Base-by-base conservation (phyloP, 2,797 vertebrate genomes). In the Arrhamphus sclerolepis region DNA sequence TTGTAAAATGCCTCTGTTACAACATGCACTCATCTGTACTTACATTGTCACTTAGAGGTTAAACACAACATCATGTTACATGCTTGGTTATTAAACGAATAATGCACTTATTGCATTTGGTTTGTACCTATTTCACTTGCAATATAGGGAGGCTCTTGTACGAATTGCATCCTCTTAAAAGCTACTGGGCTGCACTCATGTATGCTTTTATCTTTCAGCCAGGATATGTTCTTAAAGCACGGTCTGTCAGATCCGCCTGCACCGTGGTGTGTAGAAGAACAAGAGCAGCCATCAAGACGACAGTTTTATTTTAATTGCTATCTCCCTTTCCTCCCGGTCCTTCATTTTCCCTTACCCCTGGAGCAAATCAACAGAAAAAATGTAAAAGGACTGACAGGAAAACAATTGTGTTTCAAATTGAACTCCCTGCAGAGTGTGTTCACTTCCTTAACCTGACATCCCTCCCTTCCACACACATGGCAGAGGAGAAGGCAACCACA, bases 321-420 rank as follows among this genome's bases (percentile, higher is more conserved):
- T 91, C 87, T 90, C 88, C 81, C 84, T 90, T 91, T 88, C 86
- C 83, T 90, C 85, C 75, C 86, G 71, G 87, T 88, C 90, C 88
- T 92, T 92, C 89, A 93, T 89, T 93, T 95, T 92, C 93, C 91
- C 91, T 92, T 91, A 90, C 89, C 89, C 93, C 93, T 91, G 91
- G 93, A 94, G 90, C 89, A 90, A 92, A 91, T 90, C 86, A 91
- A 92, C 88, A 87, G 85, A 86, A 90, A 90, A 89, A 91, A 91
- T 92, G 89, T 85, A 89, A 88, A 89, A 87, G 89, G 90, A 89
- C 89, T 93, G 92, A 93, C 92, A 92, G 91, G 84, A 92, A 93
- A 93, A 92, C 91, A 93, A 92, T 92, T 91, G 92, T 87, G 87
- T 93, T 92, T 94, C 90, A 92, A 93, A 94, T 94, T 93, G 91